These are phyloP conservation scores for Lasaia peninsularis DNA, from an alignment of 1,140 invertebrate species.

Conservation along the genomic window DNA sequence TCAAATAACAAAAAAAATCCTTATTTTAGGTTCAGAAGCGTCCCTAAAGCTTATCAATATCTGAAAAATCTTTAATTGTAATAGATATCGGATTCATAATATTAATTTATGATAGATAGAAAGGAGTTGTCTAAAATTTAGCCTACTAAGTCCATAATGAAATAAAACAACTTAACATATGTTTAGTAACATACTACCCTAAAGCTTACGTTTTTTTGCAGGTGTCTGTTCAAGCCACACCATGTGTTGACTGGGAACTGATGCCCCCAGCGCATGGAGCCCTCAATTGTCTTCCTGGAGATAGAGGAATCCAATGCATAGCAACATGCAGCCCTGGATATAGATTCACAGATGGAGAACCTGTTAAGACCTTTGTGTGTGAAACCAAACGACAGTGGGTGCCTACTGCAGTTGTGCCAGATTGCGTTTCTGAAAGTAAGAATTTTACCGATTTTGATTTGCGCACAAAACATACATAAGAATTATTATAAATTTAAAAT, in stretches of 20 bases:
- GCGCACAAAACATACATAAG: no score
- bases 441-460: slow-evolving; percentile 20
- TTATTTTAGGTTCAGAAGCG: no score
- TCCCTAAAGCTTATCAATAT: no score
- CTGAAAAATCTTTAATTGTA: no score
- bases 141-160: no score
- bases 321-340: slow-evolving; percentile 95
- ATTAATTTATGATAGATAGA: no score
- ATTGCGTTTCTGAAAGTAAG: slow-evolving; percentile 94
- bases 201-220: slow-evolving; percentile 37
- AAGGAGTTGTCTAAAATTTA: no score
- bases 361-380: slow-evolving; percentile 91
- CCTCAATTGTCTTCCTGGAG: slow-evolving; percentile 90
- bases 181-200: no score
- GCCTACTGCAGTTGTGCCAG: slow-evolving; percentile 91
- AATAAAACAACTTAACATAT: no score
- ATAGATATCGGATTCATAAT: no score
- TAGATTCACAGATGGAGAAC: slow-evolving; percentile 93
- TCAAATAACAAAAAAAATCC: no score
- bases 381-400: slow-evolving; percentile 88
- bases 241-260: slow-evolving; percentile 96
- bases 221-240: slow-evolving; percentile 93
- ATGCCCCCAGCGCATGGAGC: slow-evolving; percentile 91
- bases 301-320: slow-evolving; percentile 90
- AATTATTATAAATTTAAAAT: no score